Conservation (phyloP, 1,140 invertebrate species). For the Neuroterus valhalla region DNA sequence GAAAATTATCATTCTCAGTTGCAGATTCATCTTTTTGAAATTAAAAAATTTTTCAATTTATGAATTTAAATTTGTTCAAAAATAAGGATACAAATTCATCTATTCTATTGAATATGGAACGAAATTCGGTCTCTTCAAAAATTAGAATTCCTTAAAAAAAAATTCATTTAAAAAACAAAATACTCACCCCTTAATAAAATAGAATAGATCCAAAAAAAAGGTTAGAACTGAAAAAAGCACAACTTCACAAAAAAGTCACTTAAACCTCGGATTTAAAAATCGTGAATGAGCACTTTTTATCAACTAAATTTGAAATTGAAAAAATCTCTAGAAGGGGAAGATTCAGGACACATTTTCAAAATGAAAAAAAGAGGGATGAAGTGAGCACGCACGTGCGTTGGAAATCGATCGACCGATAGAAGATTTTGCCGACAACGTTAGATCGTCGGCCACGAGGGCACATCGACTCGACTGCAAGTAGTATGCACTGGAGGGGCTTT, state of each 20-base stretch:
- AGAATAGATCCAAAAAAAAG: background rate
- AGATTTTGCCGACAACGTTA: conserved; percentile 42
- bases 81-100: too few relatives aligned
- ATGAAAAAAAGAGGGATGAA: background rate
- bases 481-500: conserved; percentile 54
- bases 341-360: background rate
- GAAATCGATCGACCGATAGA: conserved; percentile 9
- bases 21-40: too few relatives aligned
- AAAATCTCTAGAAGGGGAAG: background rate
- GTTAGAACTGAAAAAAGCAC: background rate
- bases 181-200: background rate
- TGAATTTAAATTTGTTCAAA: too few relatives aligned
- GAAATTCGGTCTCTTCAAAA: too few relatives aligned
- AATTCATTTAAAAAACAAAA: background rate
- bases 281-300: background rate
- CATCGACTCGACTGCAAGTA: conserved; percentile 45
- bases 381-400: conserved; percentile 20
- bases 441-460: conserved; percentile 48
- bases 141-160: too few relatives aligned
- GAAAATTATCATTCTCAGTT: too few relatives aligned
- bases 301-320: background rate
- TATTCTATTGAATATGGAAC: too few relatives aligned
- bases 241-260: background rate
- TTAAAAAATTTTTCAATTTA: too few relatives aligned
- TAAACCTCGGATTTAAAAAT: background rate